A percentile compares a stretch with the other conserved stretches of the same genome.
phyloP scores from a whole-genome alignment of 2,113 vertebrate species.

The Lycaon pictus region DNA sequence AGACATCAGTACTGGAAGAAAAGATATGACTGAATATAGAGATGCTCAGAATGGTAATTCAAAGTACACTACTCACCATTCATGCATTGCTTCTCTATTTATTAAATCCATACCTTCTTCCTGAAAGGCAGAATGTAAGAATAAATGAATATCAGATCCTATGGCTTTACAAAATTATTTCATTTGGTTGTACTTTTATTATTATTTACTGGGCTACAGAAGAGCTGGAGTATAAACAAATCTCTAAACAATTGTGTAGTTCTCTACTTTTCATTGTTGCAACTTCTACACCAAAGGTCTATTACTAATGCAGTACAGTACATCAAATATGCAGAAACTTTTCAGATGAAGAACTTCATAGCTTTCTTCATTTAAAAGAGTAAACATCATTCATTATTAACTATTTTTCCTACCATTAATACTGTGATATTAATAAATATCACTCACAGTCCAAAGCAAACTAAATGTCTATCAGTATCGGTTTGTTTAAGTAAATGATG shows the following conservation, averaged over 20 bases:
- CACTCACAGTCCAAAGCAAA: constrained; percentile 39
- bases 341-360: background rate
- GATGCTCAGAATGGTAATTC: constrained; percentile 30
- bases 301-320: background rate
- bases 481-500: constrained; percentile 30
- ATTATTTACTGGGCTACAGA: background rate
- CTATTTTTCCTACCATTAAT: background rate
- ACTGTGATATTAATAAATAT: constrained; percentile 23
- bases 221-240: background rate
- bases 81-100: constrained; percentile 93
- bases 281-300: background rate
- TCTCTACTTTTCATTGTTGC: background rate
- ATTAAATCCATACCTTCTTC: constrained; percentile 89
- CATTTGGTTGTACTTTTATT: background rate
- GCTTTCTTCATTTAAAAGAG: constrained; percentile 28
- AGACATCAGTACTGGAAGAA: constrained; percentile 27
- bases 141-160: background rate
- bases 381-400: constrained; percentile 29
- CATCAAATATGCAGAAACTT: background rate
- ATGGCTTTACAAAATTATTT: constrained; percentile 33
- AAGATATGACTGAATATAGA: constrained; percentile 7
- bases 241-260: background rate
- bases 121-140: constrained; percentile 47
- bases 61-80: constrained; percentile 87
- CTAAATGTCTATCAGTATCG: constrained; percentile 13